These are phyloP conservation scores for Pharmacophagus antenor DNA, from an alignment of 2,888 invertebrate genomes.

Conservation along the genomic window DNA sequence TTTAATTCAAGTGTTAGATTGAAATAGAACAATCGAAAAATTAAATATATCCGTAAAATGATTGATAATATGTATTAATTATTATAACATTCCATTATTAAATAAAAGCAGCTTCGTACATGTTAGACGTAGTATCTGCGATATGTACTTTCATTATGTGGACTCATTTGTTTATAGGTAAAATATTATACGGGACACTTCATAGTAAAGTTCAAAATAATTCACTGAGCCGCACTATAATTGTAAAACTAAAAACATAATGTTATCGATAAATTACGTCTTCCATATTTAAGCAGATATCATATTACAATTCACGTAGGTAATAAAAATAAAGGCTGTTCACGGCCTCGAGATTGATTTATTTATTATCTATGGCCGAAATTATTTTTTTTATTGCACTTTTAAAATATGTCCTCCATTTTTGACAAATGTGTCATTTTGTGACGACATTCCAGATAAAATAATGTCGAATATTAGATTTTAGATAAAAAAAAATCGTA, in stretches of 20 bases:
- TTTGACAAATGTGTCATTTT: not conserved
- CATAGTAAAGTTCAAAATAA: not conserved
- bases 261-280: slow-evolving; percentile 5
- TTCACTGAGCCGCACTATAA: not conserved
- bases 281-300: slow-evolving; percentile 13
- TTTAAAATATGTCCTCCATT: slow-evolving; percentile 8
- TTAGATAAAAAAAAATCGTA: not conserved
- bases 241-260: slow-evolving; percentile 9
- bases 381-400: slow-evolving; percentile 12
- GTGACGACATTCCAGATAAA: not conserved
- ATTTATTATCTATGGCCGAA: not conserved
- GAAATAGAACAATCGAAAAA: too few relatives aligned
- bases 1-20: too few relatives aligned
- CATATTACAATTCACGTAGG: slow-evolving; percentile 16
- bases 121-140: too few relatives aligned
- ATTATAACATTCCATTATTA: too few relatives aligned
- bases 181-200: not conserved
- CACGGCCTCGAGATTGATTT: slow-evolving; percentile 14
- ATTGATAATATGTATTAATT: too few relatives aligned
- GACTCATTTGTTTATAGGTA: too few relatives aligned
- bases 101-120: too few relatives aligned
- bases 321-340: slow-evolving; percentile 10
- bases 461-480: not conserved
- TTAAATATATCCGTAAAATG: too few relatives aligned
- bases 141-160: too few relatives aligned